These are phyloP conservation scores for Diogma glabrata DNA, from an alignment of 2,888 invertebrate species.

Conservation along the genomic window DNA sequence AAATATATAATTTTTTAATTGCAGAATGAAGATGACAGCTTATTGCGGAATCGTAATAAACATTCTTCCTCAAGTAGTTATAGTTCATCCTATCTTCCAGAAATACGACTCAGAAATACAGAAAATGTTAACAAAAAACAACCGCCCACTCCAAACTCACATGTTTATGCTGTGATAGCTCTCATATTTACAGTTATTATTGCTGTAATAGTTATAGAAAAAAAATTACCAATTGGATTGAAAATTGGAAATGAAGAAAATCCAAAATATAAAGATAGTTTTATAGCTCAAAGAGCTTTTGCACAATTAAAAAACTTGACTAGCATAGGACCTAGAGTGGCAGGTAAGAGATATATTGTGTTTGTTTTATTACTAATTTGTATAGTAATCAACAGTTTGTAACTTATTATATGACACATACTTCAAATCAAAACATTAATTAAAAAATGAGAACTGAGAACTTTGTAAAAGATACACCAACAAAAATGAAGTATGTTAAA, in stretches of 20 bases:
- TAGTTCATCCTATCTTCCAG: conserved; percentile 3
- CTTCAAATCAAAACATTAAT: too few species aligned
- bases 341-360: neutral
- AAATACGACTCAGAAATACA: neutral
- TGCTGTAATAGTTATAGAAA: conserved; percentile 43
- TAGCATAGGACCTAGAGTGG: conserved; percentile 47
- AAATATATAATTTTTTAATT: neutral
- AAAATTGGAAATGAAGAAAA: conserved; percentile 21
- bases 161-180: conserved; percentile 41
- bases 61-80: neutral
- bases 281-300: conserved; percentile 50
- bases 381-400: neutral
- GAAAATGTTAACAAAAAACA: neutral
- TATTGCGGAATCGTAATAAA: conserved; percentile 3
- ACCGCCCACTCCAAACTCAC: conserved; percentile 37
- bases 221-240: conserved; percentile 46
- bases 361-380: neutral
- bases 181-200: conserved; percentile 42
- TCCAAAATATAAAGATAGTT: conserved; percentile 32
- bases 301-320: conserved; percentile 45
- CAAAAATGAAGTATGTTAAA: too few species aligned
- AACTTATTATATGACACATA: too few species aligned
- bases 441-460: too few species aligned
- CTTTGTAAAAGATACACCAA: too few species aligned
- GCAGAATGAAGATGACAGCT: conserved; percentile 2